Conservation (phyloP, 2,113 vertebrate species). For the Ailurus styani region DNA sequence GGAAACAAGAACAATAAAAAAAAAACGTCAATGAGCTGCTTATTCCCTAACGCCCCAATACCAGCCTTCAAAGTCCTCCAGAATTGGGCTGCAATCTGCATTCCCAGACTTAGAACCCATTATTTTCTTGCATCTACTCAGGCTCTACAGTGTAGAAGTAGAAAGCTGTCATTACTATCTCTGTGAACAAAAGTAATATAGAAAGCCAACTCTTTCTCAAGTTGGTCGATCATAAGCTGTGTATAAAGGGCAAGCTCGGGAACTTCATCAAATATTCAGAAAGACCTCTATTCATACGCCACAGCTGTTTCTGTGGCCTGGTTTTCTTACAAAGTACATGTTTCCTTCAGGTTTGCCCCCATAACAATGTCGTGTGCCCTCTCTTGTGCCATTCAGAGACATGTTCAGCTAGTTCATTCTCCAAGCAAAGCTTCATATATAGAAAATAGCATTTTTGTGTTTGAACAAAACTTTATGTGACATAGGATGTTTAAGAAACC, state of each 20-base stretch:
- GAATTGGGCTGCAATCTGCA: neutral
- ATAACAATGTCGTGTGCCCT: neutral
- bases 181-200: neutral
- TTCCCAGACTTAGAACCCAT: neutral
- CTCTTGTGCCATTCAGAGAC: conserved; percentile 4
- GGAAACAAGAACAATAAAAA: neutral
- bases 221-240: neutral
- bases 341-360: neutral
- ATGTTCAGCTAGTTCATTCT: neutral
- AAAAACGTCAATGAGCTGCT: neutral
- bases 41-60: neutral
- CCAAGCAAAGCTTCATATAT: neutral
- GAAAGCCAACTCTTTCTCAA: conserved; percentile 10
- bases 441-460: conserved; percentile 3
- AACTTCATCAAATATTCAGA: neutral
- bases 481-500: neutral
- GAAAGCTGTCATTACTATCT: neutral
- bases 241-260: conserved; percentile 19
- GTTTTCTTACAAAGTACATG: conserved; percentile 27
- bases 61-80: neutral
- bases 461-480: neutral
- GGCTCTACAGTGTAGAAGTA: neutral
- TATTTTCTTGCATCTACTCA: conserved; percentile 14
- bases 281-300: neutral
- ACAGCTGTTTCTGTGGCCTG: conserved; percentile 24